Evolutionary conservation across 2,113 vertebrate species (phyloP).

Genomic region (Gambusia affinis): DNA sequence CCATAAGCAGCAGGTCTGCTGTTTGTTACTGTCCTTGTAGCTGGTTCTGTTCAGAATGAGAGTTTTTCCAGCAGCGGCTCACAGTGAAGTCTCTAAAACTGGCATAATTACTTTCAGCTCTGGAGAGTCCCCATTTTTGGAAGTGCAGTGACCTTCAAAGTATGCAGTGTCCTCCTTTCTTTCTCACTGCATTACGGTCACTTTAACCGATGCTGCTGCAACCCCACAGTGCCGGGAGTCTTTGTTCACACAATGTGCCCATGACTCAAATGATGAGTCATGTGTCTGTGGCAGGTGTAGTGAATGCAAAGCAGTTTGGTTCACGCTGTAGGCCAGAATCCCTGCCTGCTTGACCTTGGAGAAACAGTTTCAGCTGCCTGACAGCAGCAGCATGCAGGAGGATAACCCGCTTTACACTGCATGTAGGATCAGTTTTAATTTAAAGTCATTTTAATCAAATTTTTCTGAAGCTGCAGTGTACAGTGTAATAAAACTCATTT

Average conservation of each 20-base stretch:
- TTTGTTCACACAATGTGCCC: constrained; percentile 40
- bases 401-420: neutral
- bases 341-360: constrained; percentile 48
- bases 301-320: constrained; percentile 70
- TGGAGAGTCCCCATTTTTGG: constrained; percentile 75
- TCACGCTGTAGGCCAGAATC: constrained; percentile 28
- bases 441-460: neutral
- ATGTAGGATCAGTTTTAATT: neutral
- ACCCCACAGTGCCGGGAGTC: neutral
- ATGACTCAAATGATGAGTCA: constrained; percentile 72
- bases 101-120: constrained; percentile 72
- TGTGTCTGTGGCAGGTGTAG: constrained; percentile 48
- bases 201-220: constrained; percentile 34
- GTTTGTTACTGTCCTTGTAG: constrained; percentile 3
- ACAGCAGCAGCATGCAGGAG: neutral
- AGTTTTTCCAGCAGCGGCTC: constrained; percentile 49
- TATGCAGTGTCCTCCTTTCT: constrained; percentile 65
- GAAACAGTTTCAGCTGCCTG: constrained; percentile 10
- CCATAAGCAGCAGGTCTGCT: neutral
- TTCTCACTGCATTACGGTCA: constrained; percentile 33
- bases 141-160: constrained; percentile 74
- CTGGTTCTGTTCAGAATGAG: constrained; percentile 12
- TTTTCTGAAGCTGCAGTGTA: neutral
- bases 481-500: neutral
- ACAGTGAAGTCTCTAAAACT: constrained; percentile 66